phyloP scores from a whole-genome alignment of 2,113 vertebrate genomes.

The Lophotis ruficrista region DNA sequence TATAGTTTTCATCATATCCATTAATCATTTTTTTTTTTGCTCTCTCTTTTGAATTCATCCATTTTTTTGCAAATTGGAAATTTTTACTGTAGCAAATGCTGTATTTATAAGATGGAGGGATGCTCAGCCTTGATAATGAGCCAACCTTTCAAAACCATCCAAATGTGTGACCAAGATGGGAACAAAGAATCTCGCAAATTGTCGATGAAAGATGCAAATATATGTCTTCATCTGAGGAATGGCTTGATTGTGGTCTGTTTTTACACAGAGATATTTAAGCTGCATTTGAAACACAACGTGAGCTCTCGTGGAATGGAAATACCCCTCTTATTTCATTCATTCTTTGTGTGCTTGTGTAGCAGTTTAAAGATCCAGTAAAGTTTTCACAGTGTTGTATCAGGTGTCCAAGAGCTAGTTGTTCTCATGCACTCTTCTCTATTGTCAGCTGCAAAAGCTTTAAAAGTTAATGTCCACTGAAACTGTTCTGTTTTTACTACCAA shows the following conservation, averaged over 20 bases:
- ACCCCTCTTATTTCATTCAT: neutral
- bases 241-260: neutral
- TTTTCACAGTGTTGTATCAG: neutral
- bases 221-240: neutral
- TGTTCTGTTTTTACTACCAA: neutral
- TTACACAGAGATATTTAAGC: neutral
- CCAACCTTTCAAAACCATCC: neutral
- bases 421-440: neutral
- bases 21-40: neutral
- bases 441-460: neutral
- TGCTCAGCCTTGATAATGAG: neutral
- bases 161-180: neutral
- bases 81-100: neutral
- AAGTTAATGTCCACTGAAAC: constrained; percentile 35
- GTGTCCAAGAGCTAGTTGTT: neutral
- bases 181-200: neutral
- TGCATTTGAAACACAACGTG: neutral
- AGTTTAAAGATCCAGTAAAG: neutral
- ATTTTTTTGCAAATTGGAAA: neutral
- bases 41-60: neutral
- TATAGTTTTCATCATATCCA: neutral
- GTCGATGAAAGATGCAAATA: neutral
- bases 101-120: neutral
- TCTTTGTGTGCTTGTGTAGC: neutral
- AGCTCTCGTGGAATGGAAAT: neutral